Evolutionary conservation across 2,888 invertebrate genomes (phyloP).

Genomic region (Plagodis dolabraria): DNA sequence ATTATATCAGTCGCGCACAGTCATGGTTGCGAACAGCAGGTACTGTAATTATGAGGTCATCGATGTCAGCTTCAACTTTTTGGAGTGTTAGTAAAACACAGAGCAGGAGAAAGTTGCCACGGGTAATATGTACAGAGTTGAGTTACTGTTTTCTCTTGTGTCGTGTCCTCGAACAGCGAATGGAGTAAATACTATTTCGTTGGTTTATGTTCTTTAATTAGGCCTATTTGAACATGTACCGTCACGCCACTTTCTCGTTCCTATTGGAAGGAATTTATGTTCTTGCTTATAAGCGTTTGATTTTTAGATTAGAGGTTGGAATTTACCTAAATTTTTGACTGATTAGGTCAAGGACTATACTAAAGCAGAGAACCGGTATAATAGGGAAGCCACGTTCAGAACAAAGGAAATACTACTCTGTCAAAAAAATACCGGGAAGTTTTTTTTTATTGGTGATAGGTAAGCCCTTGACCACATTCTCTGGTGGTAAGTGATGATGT

Average conservation of each 20-base stretch:
- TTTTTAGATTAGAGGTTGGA: neutral
- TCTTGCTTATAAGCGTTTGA: neutral
- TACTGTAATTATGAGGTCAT: too few relatives aligned
- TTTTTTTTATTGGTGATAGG: too few relatives aligned
- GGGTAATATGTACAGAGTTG: conserved; percentile 1
- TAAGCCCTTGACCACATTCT: too few relatives aligned
- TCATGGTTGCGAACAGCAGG: too few relatives aligned
- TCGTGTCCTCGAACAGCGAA: conserved; percentile 4
- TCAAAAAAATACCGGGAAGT: too few relatives aligned
- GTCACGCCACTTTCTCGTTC: conserved; percentile 1
- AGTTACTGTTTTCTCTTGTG: conserved; percentile 6
- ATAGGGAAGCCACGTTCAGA: too few relatives aligned
- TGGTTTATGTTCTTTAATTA: conserved; percentile 19
- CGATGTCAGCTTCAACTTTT: too few relatives aligned
- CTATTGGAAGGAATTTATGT: neutral
- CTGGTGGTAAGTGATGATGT: too few relatives aligned
- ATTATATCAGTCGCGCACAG: too few relatives aligned
- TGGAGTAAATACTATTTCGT: conserved; percentile 18
- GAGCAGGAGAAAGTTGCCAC: too few relatives aligned
- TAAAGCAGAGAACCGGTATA: too few relatives aligned
- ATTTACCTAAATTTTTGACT: neutral
- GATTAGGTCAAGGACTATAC: neutral
- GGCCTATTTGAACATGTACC: conserved; percentile 16
- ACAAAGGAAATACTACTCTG: too few relatives aligned
- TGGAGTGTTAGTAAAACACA: neutral